A percentile compares a stretch with the other conserved stretches of the same genome.
These are phyloP conservation scores for Pardalotus punctatus DNA, from an alignment of 2,113 vertebrate genomes.

Conservation along the genomic window DNA sequence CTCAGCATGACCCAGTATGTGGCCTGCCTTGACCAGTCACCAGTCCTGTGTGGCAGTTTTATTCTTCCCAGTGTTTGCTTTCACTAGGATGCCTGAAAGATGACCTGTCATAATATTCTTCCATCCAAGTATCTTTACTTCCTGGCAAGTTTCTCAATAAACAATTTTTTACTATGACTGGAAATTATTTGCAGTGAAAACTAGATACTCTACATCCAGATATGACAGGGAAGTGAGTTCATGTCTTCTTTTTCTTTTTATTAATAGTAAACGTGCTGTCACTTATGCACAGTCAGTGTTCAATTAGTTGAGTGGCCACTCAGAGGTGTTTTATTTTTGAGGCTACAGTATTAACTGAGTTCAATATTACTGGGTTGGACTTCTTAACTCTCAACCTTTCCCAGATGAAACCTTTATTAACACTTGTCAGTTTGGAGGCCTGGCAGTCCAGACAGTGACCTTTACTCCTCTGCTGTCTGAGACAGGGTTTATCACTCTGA, in stretches of 20 bases:
- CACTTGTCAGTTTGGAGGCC: constrained; percentile 32
- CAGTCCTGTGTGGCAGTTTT: neutral
- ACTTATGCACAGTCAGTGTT: neutral
- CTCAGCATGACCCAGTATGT: neutral
- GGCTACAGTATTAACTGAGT: neutral
- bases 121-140: neutral
- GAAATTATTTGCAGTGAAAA: neutral
- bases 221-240: neutral
- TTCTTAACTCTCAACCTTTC: constrained; percentile 2
- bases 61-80: neutral
- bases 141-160: neutral
- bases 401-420: constrained; percentile 22
- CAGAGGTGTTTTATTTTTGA: neutral
- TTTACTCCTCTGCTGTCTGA: constrained; percentile 55
- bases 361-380: neutral
- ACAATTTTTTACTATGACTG: neutral
- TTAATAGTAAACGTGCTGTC: neutral
- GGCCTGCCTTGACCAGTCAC: neutral
- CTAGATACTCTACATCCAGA: neutral
- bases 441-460: constrained; percentile 22
- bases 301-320: neutral
- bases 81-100: neutral
- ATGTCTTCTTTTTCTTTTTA: neutral
- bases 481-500: constrained; percentile 44
- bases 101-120: neutral